Evolutionary conservation across 2,113 vertebrate genomes (phyloP).

Genomic region (Leptosomus discolor): DNA sequence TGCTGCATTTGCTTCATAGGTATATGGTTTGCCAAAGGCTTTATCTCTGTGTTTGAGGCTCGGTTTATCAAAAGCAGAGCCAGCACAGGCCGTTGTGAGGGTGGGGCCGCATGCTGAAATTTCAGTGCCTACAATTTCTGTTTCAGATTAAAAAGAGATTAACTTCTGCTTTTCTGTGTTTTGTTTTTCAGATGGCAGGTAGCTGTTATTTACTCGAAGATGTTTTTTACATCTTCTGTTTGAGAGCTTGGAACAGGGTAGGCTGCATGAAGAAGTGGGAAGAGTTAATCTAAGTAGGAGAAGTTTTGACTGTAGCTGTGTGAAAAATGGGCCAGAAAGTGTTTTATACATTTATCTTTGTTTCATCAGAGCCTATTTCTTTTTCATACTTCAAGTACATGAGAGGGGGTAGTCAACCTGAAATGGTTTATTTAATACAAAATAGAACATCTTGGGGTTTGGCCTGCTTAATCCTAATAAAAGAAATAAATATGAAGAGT

Average conservation of each 20-base stretch:
- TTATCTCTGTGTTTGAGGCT: background rate
- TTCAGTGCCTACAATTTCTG: slow-evolving; percentile 19
- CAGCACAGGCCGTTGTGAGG: background rate
- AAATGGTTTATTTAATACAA: slow-evolving; percentile 45
- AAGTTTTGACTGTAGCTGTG: slow-evolving; percentile 44
- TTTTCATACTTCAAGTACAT: slow-evolving; percentile 11
- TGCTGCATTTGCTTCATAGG: background rate
- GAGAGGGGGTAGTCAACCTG: slow-evolving; percentile 28
- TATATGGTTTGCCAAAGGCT: background rate
- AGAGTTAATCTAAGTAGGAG: slow-evolving; percentile 26
- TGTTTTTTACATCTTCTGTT: background rate
- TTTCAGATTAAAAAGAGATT: slow-evolving; percentile 39
- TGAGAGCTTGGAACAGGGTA: background rate
- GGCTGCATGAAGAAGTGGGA: background rate
- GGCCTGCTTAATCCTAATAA: slow-evolving; percentile 22
- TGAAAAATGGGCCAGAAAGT: slow-evolving; percentile 52
- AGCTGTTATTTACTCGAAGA: slow-evolving; percentile 31
- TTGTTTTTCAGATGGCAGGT: slow-evolving; percentile 29
- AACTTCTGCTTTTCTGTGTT: background rate
- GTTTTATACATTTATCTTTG: slow-evolving; percentile 47
- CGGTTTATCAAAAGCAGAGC: background rate
- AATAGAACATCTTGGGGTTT: slow-evolving; percentile 34
- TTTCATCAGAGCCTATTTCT: slow-evolving; percentile 31
- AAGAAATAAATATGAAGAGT: slow-evolving; percentile 24
- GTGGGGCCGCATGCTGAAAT: background rate